Evolutionary conservation across 2,888 invertebrate species (phyloP).

Genomic region (Chrysolina oricalcia): DNA sequence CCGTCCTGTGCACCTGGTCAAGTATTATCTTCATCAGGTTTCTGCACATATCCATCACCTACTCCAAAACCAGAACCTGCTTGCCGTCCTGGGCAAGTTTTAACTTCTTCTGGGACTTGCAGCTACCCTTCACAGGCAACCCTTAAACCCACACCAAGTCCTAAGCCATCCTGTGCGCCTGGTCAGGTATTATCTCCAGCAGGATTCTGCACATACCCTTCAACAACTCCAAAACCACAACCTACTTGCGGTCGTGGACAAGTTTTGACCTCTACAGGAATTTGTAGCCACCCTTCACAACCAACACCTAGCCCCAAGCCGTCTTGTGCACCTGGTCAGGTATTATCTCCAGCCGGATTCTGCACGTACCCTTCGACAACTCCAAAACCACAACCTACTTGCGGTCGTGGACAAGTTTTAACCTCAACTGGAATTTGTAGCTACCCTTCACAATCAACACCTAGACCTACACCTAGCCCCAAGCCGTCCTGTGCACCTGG

Average conservation of each 20-base stretch:
- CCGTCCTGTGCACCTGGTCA: conserved; percentile 35
- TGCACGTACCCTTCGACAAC: conserved; percentile 40
- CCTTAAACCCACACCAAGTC: conserved; percentile 21
- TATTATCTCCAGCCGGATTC: conserved; percentile 42
- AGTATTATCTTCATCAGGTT: conserved; percentile 18
- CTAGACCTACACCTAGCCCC: neutral
- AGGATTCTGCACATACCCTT: conserved; percentile 50
- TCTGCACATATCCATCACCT: conserved; percentile 41
- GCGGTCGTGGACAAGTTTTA: conserved; percentile 62
- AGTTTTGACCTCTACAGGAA: neutral
- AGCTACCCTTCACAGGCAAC: neutral
- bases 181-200: conserved; percentile 16
- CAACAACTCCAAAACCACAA: conserved; percentile 4
- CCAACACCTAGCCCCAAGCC: conserved; percentile 8
- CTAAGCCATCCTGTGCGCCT: neutral
- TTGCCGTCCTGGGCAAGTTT: conserved; percentile 43
- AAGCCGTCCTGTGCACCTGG: conserved; percentile 34
- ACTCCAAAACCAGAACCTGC: conserved; percentile 35
- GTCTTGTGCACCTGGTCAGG: conserved; percentile 38
- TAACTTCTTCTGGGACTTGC: conserved; percentile 41
- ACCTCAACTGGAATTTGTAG: conserved; percentile 44
- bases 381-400: conserved; percentile 61
- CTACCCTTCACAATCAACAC: conserved; percentile 31
- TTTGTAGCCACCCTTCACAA: no score
- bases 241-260: neutral